These are phyloP conservation scores for Xerus inauris DNA, from an alignment of 2,113 vertebrate genomes.

Conservation along the genomic window DNA sequence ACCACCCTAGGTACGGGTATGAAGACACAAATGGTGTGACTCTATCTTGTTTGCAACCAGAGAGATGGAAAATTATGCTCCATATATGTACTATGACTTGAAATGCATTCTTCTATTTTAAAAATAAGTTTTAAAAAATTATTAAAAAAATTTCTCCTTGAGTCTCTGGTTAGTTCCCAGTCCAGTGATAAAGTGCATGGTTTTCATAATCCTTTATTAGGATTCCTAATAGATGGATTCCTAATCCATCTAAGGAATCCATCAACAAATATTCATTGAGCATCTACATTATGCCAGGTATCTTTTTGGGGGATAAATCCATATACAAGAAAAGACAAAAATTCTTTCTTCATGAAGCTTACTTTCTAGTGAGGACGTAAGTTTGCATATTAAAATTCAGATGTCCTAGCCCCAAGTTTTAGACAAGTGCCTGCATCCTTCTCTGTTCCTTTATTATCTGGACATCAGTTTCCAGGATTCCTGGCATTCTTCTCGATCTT, in stretches of 20 bases:
- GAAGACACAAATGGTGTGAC: no score
- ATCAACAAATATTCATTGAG: constrained; percentile 12
- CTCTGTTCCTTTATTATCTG: not conserved
- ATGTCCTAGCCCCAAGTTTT: not conserved
- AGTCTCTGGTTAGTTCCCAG: not conserved
- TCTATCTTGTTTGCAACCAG: no score
- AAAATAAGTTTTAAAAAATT: no score
- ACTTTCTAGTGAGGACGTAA: not conserved
- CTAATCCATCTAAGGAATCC: not conserved
- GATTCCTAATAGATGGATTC: no score
- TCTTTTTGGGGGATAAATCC: not conserved
- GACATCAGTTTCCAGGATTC: not conserved
- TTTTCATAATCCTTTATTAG: not conserved
- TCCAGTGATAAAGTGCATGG: not conserved
- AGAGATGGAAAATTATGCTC: no score
- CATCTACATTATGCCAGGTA: not conserved
- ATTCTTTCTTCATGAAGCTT: not conserved
- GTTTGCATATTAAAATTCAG: not conserved
- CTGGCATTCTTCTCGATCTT: not conserved
- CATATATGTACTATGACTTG: no score
- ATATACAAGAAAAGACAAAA: not conserved
- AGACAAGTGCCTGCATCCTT: not conserved
- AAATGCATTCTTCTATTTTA: no score
- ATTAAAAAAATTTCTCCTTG: not conserved
- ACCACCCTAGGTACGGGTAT: no score